Percentiles rank a stretch among this genome's conserved stretches.
These are phyloP conservation scores for Pheosia tremula DNA, from an alignment of 2,888 invertebrate species.

Conservation along the genomic window DNA sequence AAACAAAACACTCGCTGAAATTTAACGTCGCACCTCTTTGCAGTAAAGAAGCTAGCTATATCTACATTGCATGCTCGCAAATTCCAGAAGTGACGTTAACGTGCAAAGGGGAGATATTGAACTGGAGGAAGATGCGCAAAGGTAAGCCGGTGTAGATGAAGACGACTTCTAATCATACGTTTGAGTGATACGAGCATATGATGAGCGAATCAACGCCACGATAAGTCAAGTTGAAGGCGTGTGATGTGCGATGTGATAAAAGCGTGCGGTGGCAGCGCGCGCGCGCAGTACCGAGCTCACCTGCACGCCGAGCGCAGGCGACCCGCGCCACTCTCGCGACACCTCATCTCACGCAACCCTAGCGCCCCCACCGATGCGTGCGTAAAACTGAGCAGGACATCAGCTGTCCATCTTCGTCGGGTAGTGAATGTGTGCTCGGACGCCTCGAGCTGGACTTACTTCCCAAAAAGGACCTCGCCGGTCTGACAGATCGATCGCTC, in stretches of 20 bases:
- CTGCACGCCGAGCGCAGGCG: constrained; percentile 68
- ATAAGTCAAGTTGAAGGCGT: constrained; percentile 79
- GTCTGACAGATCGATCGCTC: constrained; percentile 48
- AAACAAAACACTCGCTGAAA: constrained; percentile 10
- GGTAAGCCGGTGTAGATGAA: background rate
- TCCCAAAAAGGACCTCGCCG: constrained; percentile 47
- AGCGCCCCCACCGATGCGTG: constrained; percentile 52
- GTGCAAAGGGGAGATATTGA: background rate
- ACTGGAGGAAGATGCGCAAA: background rate
- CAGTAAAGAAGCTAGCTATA: background rate
- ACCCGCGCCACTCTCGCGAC: constrained; percentile 44
- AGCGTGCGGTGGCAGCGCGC: constrained; percentile 70
- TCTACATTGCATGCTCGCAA: background rate
- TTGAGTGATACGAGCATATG: background rate
- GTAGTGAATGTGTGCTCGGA: constrained; percentile 72
- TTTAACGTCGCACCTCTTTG: background rate
- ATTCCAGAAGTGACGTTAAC: background rate
- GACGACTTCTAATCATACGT: background rate
- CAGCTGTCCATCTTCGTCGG: constrained; percentile 52
- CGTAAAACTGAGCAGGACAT: constrained; percentile 44
- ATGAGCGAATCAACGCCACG: constrained; percentile 38
- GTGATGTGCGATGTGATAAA: constrained; percentile 77
- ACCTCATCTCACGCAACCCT: constrained; percentile 44
- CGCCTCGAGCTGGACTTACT: constrained; percentile 44
- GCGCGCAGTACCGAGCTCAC: constrained; percentile 73